Evolutionary conservation across 2,797 vertebrate species (phyloP).

Genomic region (Eulemur mongoz): DNA sequence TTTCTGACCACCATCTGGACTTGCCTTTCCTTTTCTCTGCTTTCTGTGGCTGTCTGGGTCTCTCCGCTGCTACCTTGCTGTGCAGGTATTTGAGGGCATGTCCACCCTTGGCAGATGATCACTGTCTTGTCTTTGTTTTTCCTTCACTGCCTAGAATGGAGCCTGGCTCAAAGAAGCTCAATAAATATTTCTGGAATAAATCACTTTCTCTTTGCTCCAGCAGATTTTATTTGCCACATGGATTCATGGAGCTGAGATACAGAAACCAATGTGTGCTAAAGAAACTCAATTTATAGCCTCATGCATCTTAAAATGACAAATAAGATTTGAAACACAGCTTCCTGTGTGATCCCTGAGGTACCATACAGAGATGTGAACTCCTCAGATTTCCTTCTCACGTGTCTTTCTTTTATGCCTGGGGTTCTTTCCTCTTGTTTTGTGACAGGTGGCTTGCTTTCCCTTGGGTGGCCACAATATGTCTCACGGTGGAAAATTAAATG

Average conservation of each 20-base stretch:
- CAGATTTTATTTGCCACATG: constrained; percentile 30
- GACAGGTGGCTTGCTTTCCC: not conserved
- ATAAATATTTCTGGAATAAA: constrained; percentile 41
- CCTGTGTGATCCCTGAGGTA: not conserved
- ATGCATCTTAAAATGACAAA: not conserved
- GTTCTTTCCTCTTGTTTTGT: not conserved
- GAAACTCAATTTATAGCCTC: not conserved
- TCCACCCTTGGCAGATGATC: not conserved
- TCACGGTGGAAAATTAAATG: not conserved
- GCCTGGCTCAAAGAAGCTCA: not conserved
- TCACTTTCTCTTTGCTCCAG: constrained; percentile 34
- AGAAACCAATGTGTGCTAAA: not conserved
- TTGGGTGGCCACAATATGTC: not conserved
- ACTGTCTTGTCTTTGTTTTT: not conserved
- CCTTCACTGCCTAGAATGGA: not conserved
- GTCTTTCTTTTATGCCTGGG: not conserved
- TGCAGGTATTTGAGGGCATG: not conserved
- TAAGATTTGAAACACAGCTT: constrained; percentile 1
- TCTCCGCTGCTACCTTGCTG: not conserved
- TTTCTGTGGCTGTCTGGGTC: not conserved
- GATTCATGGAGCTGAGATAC: not conserved
- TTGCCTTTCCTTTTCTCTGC: not conserved
- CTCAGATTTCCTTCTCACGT: not conserved
- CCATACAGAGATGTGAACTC: not conserved
- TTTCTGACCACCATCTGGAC: not conserved